Evolutionary conservation across 2,113 vertebrate genomes (phyloP).

Genomic region (Gila orcuttii): DNA sequence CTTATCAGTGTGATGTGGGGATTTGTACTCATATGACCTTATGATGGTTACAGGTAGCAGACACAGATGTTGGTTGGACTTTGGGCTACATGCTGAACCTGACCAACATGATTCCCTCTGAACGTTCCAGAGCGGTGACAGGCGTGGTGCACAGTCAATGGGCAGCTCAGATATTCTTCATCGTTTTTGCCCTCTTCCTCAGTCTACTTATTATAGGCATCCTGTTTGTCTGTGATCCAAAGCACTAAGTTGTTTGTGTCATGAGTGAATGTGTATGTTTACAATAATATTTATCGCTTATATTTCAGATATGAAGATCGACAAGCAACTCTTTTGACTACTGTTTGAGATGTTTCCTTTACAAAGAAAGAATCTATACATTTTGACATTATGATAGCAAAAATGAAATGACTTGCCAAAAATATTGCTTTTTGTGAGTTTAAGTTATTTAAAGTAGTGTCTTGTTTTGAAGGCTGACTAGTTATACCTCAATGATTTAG

Average conservation of each 20-base stretch:
- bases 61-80: slow-evolving; percentile 67
- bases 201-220: slow-evolving; percentile 40
- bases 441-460: neutral
- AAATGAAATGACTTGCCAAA: neutral
- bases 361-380: neutral
- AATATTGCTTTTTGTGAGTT: neutral
- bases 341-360: neutral
- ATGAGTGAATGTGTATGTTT: neutral
- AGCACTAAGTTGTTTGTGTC: neutral
- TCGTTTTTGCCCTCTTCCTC: slow-evolving; percentile 55
- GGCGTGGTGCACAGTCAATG: slow-evolving; percentile 55
- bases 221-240: slow-evolving; percentile 33
- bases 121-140: slow-evolving; percentile 39
- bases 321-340: neutral
- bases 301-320: neutral
- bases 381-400: neutral
- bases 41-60: slow-evolving; percentile 58
- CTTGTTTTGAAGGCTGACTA: slow-evolving; percentile 6
- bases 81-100: slow-evolving; percentile 70
- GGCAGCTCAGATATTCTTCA: slow-evolving; percentile 62
- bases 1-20: neutral
- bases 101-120: slow-evolving; percentile 63
- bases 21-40: neutral
- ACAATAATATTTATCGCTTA: neutral
- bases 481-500: neutral